These are phyloP conservation scores for Ametastegia equiseti DNA, from an alignment of 2,888 invertebrate species.

Conservation along the genomic window DNA sequence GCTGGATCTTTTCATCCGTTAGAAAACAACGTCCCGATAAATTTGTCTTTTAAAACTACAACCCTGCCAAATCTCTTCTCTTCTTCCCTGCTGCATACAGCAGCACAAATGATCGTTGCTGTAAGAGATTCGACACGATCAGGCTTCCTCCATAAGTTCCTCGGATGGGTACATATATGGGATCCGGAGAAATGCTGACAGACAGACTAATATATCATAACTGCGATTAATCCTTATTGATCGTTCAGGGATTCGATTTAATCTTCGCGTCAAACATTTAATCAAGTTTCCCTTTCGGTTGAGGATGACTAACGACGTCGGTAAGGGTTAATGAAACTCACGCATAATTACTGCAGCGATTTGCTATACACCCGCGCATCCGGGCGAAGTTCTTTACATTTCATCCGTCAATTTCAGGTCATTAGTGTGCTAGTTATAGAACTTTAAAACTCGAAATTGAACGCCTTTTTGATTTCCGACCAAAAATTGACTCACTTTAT, in stretches of 20 bases:
- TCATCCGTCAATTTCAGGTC: too few relatives aligned
- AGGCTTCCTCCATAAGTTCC: not conserved
- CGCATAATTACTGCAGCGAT: too few relatives aligned
- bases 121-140: conserved; percentile 23
- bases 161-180: too few relatives aligned
- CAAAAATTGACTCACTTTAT: too few relatives aligned
- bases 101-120: not conserved
- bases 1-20: not conserved
- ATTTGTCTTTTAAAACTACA: not conserved
- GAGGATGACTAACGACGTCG: not conserved
- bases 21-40: not conserved
- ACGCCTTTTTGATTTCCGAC: too few relatives aligned
- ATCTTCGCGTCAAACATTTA: not conserved
- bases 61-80: not conserved
- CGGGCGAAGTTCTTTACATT: too few relatives aligned
- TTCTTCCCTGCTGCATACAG: not conserved
- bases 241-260: not conserved
- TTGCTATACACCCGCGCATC: too few relatives aligned
- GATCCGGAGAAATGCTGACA: conserved; percentile 14
- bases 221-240: conserved; percentile 3
- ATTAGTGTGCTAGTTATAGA: too few relatives aligned
- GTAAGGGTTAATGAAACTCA: not conserved
- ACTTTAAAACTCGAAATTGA: too few relatives aligned
- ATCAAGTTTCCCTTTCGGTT: not conserved
- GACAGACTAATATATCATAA: not conserved